phyloP scores from a whole-genome alignment of 2,113 vertebrate genomes.

The Raja brachyura region DNA sequence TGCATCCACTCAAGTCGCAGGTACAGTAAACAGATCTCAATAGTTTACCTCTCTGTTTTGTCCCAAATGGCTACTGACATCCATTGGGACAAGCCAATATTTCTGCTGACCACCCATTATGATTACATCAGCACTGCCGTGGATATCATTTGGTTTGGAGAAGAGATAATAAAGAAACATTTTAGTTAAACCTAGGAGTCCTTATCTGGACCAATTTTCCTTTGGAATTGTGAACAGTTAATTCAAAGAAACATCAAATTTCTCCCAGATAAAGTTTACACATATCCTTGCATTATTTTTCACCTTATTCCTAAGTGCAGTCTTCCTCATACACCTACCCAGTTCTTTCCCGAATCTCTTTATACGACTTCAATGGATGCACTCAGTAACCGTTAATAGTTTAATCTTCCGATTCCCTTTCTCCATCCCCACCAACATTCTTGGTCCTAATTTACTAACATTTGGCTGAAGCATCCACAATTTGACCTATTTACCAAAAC shows the following conservation, averaged over 20 bases:
- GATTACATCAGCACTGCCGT: neutral
- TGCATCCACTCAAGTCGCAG: conserved; percentile 82
- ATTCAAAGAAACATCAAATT: neutral
- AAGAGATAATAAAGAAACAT: neutral
- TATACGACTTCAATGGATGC: neutral
- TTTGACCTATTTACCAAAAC: neutral
- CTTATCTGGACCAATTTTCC: neutral
- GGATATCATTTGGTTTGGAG: neutral
- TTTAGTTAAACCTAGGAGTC: neutral
- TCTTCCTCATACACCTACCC: neutral
- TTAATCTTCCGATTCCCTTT: neutral
- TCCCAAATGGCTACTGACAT: neutral
- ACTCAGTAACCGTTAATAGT: neutral
- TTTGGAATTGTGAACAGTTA: neutral
- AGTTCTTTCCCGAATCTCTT: neutral
- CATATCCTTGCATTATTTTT: too few species aligned
- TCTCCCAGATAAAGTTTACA: neutral
- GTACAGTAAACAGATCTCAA: conserved; percentile 50
- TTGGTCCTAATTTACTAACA: neutral
- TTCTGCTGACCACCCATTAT: neutral
- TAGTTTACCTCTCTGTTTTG: neutral
- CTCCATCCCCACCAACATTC: too few species aligned
- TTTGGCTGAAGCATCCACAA: neutral
- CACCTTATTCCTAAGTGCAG: neutral
- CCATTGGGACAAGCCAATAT: too few species aligned